Percentiles rank a stretch among this genome's conserved stretches.
Conservation (phyloP, 2,888 invertebrate genomes). For the Hypsopygia costalis region DNA sequence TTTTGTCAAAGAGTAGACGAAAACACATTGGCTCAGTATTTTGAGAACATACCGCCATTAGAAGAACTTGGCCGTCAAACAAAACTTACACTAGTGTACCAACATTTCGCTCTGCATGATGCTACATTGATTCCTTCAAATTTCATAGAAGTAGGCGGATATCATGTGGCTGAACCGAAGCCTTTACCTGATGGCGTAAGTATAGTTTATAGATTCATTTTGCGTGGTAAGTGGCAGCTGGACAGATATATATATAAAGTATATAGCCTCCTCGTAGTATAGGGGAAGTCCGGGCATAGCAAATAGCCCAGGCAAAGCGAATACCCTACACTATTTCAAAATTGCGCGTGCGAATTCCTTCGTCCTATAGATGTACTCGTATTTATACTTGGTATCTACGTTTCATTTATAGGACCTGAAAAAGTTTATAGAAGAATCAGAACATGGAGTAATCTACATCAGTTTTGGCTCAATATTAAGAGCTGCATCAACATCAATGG, state of each 20-base stretch:
- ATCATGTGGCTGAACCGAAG: constrained; percentile 53
- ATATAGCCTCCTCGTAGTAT: too few species aligned
- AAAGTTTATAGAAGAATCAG: constrained; percentile 82
- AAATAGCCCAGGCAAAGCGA: too few species aligned
- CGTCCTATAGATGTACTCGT: too few species aligned
- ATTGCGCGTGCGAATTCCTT: too few species aligned
- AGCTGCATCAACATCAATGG: constrained; percentile 79
- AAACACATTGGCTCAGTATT: constrained; percentile 32
- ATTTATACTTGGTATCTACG: too few species aligned
- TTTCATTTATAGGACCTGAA: constrained; percentile 78
- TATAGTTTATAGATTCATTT: constrained; percentile 4
- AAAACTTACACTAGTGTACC: constrained; percentile 72
- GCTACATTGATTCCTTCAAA: constrained; percentile 63
- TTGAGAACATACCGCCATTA: constrained; percentile 62
- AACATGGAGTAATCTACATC: constrained; percentile 85
- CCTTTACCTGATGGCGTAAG: constrained; percentile 42
- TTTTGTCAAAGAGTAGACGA: constrained; percentile 32
- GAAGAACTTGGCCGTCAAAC: constrained; percentile 63
- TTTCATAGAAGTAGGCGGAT: constrained; percentile 77
- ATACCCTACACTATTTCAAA: too few species aligned
- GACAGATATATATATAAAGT: too few species aligned
- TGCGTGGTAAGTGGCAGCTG: too few species aligned
- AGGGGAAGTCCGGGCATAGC: too few species aligned
- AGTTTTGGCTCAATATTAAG: constrained; percentile 89
- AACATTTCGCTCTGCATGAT: constrained; percentile 68